phyloP scores from a whole-genome alignment of 2,888 invertebrate species.

The Omphaloscelis lunosa region DNA sequence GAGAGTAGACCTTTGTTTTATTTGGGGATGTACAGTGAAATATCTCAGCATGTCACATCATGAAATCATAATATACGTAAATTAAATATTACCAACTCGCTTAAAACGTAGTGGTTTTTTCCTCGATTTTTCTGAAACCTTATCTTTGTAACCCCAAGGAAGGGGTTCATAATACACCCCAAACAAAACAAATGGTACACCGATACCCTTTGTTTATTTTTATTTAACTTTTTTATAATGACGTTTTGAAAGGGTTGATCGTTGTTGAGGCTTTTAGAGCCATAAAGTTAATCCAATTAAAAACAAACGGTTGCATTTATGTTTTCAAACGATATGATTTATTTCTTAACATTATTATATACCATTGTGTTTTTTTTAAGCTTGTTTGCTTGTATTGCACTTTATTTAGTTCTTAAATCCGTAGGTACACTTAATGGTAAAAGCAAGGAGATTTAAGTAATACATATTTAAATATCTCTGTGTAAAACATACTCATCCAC shows the following conservation, averaged over 20 bases:
- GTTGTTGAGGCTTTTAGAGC: constrained; percentile 21
- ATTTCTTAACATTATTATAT: neutral
- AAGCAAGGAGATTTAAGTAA: neutral
- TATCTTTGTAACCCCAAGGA: constrained; percentile 24
- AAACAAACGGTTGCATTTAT: constrained; percentile 41
- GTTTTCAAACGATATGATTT: constrained; percentile 33
- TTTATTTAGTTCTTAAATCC: neutral
- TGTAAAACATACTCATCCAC: neutral
- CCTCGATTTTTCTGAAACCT: constrained; percentile 1
- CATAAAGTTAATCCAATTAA: constrained; percentile 50
- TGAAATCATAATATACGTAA: too few relatives aligned
- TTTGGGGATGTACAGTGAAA: neutral
- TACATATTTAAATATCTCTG: neutral
- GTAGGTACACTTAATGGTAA: neutral
- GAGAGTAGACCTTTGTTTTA: neutral
- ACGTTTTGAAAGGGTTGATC: constrained; percentile 44
- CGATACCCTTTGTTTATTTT: constrained; percentile 45
- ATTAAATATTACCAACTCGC: neutral
- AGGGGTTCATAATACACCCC: constrained; percentile 19
- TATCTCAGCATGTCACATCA: neutral
- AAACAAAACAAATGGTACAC: constrained; percentile 50
- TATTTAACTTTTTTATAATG: constrained; percentile 44
- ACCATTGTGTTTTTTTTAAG: neutral
- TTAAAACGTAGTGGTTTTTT: neutral
- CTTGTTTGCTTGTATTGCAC: neutral